These are phyloP conservation scores for Liopterus haemorrhoidalis DNA, from an alignment of 2,888 invertebrate genomes.

Conservation along the genomic window DNA sequence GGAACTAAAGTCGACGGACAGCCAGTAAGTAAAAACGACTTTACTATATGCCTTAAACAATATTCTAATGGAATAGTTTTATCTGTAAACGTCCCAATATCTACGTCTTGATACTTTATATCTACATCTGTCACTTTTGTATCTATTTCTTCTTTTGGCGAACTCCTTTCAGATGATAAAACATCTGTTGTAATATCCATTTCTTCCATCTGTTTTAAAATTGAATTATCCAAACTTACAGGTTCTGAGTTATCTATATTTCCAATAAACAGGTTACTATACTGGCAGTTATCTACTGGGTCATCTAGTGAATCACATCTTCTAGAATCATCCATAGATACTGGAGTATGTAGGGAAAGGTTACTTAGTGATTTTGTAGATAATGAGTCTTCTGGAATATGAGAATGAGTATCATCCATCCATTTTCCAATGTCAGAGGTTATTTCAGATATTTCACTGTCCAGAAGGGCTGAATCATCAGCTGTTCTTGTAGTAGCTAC, in stretches of 20 bases:
- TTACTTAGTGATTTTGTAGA: conserved; percentile 21
- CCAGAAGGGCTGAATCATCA: conserved; percentile 42
- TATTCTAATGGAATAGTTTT: conserved; percentile 61
- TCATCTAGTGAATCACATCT: conserved; percentile 4
- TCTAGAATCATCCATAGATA: neutral
- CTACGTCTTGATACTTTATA: conserved; percentile 45
- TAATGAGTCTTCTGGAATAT: conserved; percentile 37
- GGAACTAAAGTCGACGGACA: conserved; percentile 52
- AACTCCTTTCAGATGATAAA: conserved; percentile 42
- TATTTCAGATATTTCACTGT: conserved; percentile 41
- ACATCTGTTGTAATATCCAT: conserved; percentile 30
- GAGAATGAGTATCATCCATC: conserved; percentile 44
- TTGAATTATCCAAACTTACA: conserved; percentile 9
- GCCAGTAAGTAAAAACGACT: conserved; percentile 68
- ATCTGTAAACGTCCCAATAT: conserved; percentile 62
- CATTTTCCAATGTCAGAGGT: conserved; percentile 43
- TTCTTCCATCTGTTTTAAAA: conserved; percentile 8
- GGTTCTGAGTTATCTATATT: conserved; percentile 25
- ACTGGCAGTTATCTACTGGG: conserved; percentile 26
- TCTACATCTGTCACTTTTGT: conserved; percentile 17
- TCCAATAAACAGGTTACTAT: conserved; percentile 34
- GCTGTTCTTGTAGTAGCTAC: conserved; percentile 42
- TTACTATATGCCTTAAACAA: conserved; percentile 65
- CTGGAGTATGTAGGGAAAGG: no score
- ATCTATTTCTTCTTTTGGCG: conserved; percentile 34